A percentile compares a stretch with the other conserved stretches of the same genome.
These are phyloP conservation scores for Anadara kagoshimensis DNA, from an alignment of 1,140 invertebrate genomes.

Conservation along the genomic window DNA sequence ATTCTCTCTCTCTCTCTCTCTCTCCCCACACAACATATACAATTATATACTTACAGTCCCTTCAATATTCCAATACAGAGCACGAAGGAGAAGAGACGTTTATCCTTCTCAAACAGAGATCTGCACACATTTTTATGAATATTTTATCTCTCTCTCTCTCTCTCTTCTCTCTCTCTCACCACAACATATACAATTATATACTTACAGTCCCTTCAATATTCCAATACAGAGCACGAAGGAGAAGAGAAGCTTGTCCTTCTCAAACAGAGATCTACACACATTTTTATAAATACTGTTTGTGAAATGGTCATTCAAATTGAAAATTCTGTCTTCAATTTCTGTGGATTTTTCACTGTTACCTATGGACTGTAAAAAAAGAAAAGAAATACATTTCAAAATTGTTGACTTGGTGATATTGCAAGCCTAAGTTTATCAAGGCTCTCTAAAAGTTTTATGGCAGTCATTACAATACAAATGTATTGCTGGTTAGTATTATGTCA, in stretches of 20 bases:
- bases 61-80: slow-evolving; percentile 73
- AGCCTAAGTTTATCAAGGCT: too few relatives aligned
- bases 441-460: too few relatives aligned
- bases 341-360: slow-evolving; percentile 68
- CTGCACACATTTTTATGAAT: slow-evolving; percentile 74
- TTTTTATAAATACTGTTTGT: slow-evolving; percentile 74
- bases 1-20: too few relatives aligned
- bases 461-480: background rate
- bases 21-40: too few relatives aligned
- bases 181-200: slow-evolving; percentile 4
- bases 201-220: slow-evolving; percentile 76
- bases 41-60: slow-evolving; percentile 74
- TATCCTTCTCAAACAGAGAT: slow-evolving; percentile 75
- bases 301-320: slow-evolving; percentile 73
- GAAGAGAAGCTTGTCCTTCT: slow-evolving; percentile 74
- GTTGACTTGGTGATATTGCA: too few relatives aligned
- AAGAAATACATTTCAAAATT: too few relatives aligned
- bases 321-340: slow-evolving; percentile 69
- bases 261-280: slow-evolving; percentile 74
- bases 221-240: slow-evolving; percentile 73
- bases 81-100: slow-evolving; percentile 73
- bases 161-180: too few relatives aligned
- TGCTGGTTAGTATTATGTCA: background rate
- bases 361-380: slow-evolving; percentile 68
- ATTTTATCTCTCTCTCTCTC: background rate